Base-by-base conservation (phyloP, 37 sponge, comb jelly and placozoan genomes). In the Cliona cf. orientalis region DNA sequence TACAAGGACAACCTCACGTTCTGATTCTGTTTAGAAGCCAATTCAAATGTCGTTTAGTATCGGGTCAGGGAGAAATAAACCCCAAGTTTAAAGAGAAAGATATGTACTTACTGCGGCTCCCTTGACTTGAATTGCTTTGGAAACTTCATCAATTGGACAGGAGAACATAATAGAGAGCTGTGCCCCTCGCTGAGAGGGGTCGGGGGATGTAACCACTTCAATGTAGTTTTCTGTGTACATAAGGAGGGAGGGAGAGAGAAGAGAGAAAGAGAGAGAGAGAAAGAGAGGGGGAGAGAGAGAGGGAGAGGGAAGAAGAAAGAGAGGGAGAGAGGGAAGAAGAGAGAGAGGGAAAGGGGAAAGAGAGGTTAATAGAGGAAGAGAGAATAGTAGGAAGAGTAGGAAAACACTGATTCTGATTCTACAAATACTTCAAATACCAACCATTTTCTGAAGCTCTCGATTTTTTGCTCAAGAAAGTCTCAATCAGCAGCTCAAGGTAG, bases 401-500 rank as follows among this genome's bases (percentile, higher is more conserved):
- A n/a, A n/a, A n/a, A n/a, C n/a, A n/a, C n/a, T n/a, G n/a, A n/a
- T n/a, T n/a, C n/a, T n/a, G n/a, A n/a, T n/a, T n/a, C n/a, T n/a
- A n/a, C n/a, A n/a, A n/a, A n/a, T n/a, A n/a, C n/a, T n/a, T n/a
- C n/a, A n/a, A n/a, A n/a, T n/a, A n/a, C n/a, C n/a, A n/a, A n/a
- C n/a, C n/a, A n/a, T n/a, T n/a, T n/a, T n/a, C n/a, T n/a, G n/a
- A n/a, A n/a, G n/a, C n/a, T n/a, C n/a, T n/a, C n/a, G n/a, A n/a
- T n/a, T n/a, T n/a, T n/a, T n/a, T n/a, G n/a, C n/a, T n/a, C n/a
- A n/a, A n/a, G n/a, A n/a, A n/a, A n/a, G 72, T 68, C 42, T 84
- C 85, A 22, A 97, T 56, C 67, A 95, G 70, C 40, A 90, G 58
- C 76, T 97, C 95, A n/a, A 97, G 82, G 71, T 97, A 97, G 19